Conservation (phyloP, 2,113 vertebrate species). For the Neolamprologus tretocephalus region DNA sequence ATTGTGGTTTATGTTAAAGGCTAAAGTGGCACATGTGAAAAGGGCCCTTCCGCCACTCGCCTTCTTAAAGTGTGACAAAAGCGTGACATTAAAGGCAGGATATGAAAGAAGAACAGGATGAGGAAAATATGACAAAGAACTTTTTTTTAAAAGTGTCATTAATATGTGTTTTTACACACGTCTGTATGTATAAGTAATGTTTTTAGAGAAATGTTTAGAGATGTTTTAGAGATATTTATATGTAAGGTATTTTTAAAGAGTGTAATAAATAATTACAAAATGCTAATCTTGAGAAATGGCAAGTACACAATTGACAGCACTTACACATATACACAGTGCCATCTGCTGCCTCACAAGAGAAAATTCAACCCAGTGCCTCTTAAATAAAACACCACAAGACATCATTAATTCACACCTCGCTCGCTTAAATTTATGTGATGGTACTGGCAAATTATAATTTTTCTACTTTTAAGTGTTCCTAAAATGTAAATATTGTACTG, state of each 20-base stretch:
- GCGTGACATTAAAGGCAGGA: not conserved
- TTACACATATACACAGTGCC: slow-evolving; percentile 2
- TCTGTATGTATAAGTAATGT: not conserved
- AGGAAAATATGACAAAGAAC: not conserved
- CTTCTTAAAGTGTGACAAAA: not conserved
- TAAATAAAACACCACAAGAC: not conserved
- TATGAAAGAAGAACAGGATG: not conserved
- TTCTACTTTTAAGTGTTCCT: not conserved
- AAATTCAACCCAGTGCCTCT: not conserved
- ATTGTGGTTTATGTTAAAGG: not conserved
- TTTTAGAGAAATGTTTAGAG: not conserved
- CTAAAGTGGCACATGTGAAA: not conserved
- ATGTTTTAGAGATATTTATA: not conserved
- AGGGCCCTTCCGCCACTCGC: not conserved
- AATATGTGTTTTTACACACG: not conserved
- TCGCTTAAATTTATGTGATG: not conserved
- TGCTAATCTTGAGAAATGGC: not conserved
- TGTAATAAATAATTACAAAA: not conserved
- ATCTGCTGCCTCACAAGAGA: slow-evolving; percentile 28
- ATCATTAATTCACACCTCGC: not conserved
- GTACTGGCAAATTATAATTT: not conserved
- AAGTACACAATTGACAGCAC: not conserved
- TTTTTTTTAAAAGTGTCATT: not conserved
- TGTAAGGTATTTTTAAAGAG: not conserved
- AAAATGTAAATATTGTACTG: not conserved